Evolutionary conservation across 2,888 invertebrate genomes (phyloP).

Genomic region (Sphinx pinastri): DNA sequence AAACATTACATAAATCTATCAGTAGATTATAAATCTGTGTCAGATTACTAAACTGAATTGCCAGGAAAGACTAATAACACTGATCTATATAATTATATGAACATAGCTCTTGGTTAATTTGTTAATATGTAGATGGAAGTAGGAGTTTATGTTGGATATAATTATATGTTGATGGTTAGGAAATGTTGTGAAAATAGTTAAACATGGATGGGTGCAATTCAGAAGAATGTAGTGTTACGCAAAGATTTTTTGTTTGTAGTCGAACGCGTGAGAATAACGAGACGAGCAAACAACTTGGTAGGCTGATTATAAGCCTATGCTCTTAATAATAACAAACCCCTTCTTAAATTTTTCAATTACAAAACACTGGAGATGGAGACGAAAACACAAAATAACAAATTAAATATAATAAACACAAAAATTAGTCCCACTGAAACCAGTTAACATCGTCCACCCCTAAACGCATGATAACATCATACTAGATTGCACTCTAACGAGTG

Average conservation of each 20-base stretch:
- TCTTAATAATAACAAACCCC: too few species aligned
- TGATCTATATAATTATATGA: background rate
- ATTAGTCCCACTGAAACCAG: too few species aligned
- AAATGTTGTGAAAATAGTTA: conserved; percentile 5
- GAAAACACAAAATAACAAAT: too few species aligned
- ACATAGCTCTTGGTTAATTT: background rate
- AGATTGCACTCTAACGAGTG: background rate
- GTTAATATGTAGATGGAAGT: background rate
- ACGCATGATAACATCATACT: background rate
- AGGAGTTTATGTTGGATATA: background rate
- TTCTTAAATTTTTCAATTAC: too few species aligned
- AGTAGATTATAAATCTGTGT: background rate
- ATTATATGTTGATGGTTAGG: background rate
- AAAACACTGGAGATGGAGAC: too few species aligned
- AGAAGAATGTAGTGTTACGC: background rate
- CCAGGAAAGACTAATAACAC: conserved; percentile 1
- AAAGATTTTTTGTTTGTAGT: background rate
- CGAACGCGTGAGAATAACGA: background rate
- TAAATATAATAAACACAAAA: too few species aligned
- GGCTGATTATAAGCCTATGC: too few species aligned
- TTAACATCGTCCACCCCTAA: background rate
- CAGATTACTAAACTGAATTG: background rate
- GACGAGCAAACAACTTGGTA: background rate
- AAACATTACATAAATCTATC: too few species aligned
- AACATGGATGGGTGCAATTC: background rate